phyloP scores from a whole-genome alignment of 2,888 invertebrate species.

The Sicus ferrugineus region DNA sequence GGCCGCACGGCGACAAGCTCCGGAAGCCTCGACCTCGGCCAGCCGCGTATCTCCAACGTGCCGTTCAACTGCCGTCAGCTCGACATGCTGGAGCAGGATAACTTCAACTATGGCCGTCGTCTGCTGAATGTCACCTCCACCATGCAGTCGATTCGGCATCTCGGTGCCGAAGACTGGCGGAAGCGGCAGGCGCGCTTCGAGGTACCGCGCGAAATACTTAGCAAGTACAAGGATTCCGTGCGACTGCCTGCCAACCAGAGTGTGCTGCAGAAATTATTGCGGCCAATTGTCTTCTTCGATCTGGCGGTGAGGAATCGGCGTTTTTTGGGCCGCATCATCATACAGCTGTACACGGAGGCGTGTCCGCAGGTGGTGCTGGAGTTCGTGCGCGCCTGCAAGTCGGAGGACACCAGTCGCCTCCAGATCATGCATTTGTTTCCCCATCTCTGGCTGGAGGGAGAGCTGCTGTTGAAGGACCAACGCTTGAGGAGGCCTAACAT shows the following conservation, averaged over 20 bases:
- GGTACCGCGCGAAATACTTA: conserved; percentile 27
- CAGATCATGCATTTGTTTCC: conserved; percentile 44
- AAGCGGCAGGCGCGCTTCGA: neutral
- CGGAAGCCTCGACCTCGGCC: conserved; percentile 34
- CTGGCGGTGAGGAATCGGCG: conserved; percentile 37
- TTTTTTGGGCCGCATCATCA: conserved; percentile 44
- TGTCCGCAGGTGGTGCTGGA: conserved; percentile 49
- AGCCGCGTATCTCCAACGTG: neutral
- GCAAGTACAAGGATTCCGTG: conserved; percentile 33
- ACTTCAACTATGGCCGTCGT: conserved; percentile 47
- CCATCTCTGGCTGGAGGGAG: conserved; percentile 47
- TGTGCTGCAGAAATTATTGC: conserved; percentile 38
- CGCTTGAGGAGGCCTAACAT: conserved; percentile 21
- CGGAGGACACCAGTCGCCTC: conserved; percentile 16
- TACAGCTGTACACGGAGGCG: conserved; percentile 50
- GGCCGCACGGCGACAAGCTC: no score
- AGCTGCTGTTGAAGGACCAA: conserved; percentile 32
- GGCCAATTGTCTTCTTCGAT: conserved; percentile 48
- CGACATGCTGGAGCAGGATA: conserved; percentile 36
- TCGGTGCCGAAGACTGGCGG: neutral
- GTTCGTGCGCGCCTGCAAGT: conserved; percentile 45
- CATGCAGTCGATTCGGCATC: conserved; percentile 32
- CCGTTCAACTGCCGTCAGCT: conserved; percentile 21
- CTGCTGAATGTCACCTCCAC: conserved; percentile 44
- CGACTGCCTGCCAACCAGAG: conserved; percentile 21